These are phyloP conservation scores for Drosophila suboccidentalis DNA, from an alignment of 2,888 invertebrate species.

Conservation along the genomic window DNA sequence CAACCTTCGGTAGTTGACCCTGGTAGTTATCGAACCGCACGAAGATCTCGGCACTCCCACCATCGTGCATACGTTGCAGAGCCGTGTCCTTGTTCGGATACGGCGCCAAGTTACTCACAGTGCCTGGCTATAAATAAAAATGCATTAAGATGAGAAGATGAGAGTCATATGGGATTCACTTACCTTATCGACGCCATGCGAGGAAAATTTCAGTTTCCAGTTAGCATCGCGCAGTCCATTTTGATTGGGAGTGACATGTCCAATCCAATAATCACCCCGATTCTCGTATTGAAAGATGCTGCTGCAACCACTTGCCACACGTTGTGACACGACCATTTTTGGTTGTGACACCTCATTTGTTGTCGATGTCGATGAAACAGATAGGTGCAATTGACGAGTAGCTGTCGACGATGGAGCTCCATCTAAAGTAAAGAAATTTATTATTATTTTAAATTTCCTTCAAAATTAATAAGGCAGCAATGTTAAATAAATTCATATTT, in stretches of 20 bases:
- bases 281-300: slow-evolving; percentile 56
- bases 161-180: not conserved
- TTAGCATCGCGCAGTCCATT: slow-evolving; percentile 40
- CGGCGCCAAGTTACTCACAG: slow-evolving; percentile 40
- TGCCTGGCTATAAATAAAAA: slow-evolving; percentile 31
- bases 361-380: slow-evolving; percentile 22
- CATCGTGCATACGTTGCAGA: slow-evolving; percentile 41
- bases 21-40: slow-evolving; percentile 48
- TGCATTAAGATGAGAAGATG: not conserved
- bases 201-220: slow-evolving; percentile 50
- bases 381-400: slow-evolving; percentile 37
- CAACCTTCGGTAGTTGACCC: slow-evolving; percentile 60
- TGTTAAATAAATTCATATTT: too few relatives aligned
- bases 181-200: slow-evolving; percentile 36
- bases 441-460: too few relatives aligned
- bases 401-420: slow-evolving; percentile 31
- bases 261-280: slow-evolving; percentile 39
- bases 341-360: not conserved
- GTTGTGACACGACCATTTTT: slow-evolving; percentile 25
- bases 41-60: slow-evolving; percentile 46
- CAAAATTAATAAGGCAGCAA: too few relatives aligned
- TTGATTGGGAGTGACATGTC: slow-evolving; percentile 44
- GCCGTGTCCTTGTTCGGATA: slow-evolving; percentile 52
- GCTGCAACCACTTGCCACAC: slow-evolving; percentile 54
- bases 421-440: slow-evolving; percentile 17